These are phyloP conservation scores for Stenichneumon culpator DNA, from an alignment of 2,888 invertebrate genomes.

Conservation along the genomic window DNA sequence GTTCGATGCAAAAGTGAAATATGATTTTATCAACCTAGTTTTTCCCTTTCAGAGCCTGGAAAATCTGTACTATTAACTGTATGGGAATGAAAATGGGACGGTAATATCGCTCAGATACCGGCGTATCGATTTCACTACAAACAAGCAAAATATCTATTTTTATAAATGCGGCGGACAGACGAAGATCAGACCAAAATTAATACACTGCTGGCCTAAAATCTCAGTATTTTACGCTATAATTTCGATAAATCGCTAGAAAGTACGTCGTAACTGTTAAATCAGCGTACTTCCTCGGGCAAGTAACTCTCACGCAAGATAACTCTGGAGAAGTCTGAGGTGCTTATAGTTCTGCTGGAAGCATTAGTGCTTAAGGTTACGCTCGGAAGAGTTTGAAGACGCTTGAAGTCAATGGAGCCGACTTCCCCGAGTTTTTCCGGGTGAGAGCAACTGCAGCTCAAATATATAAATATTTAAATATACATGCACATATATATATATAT, in stretches of 20 bases:
- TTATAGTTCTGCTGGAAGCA: neutral
- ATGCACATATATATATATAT: neutral
- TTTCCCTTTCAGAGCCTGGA: no score
- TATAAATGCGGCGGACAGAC: no score
- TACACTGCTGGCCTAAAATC: neutral
- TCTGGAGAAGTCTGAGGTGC: slow-evolving; percentile 6
- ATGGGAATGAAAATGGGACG: no score
- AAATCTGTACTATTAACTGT: no score
- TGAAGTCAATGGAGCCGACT: slow-evolving; percentile 44
- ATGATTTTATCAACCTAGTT: no score
- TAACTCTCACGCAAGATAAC: neutral
- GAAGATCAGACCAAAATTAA: neutral
- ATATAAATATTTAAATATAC: neutral
- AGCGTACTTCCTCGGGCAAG: neutral
- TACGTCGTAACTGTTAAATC: neutral
- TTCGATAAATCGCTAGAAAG: slow-evolving; percentile 5
- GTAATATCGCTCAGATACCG: no score
- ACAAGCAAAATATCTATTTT: no score
- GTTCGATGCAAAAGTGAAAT: neutral
- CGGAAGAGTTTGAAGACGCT: slow-evolving; percentile 30
- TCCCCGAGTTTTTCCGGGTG: slow-evolving; percentile 62
- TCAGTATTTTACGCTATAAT: neutral
- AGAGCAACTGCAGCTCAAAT: slow-evolving; percentile 13
- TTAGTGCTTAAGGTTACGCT: slow-evolving; percentile 26
- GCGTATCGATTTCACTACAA: no score